Evolutionary conservation across 2,888 invertebrate species (phyloP).

Genomic region (Lysandra coridon): DNA sequence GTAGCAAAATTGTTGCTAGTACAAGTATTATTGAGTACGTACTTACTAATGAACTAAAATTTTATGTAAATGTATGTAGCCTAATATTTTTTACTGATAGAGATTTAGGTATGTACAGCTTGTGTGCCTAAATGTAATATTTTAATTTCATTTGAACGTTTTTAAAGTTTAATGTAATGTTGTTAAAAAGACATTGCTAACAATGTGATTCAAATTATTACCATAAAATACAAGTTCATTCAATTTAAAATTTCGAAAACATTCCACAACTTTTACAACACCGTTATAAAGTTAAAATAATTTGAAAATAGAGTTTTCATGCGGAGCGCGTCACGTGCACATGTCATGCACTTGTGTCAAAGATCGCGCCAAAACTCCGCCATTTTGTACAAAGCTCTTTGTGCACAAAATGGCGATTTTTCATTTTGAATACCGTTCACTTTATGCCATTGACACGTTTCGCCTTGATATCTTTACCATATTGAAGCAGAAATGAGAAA

Average conservation of each 20-base stretch:
- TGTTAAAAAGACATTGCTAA: too few species aligned
- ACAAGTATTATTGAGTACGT: too few species aligned
- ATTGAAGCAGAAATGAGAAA: neutral
- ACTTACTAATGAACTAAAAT: too few species aligned
- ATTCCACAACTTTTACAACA: neutral
- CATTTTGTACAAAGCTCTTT: conserved; percentile 11
- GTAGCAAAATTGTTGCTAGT: too few species aligned
- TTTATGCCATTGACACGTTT: conserved; percentile 7
- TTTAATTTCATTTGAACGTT: too few species aligned
- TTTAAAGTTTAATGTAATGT: too few species aligned
- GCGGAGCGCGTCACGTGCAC: neutral
- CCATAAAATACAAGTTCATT: neutral
- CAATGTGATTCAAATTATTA: neutral
- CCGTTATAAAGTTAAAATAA: neutral
- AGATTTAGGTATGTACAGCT: too few species aligned
- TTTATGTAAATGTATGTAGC: too few species aligned
- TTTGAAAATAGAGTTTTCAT: conserved; percentile 17
- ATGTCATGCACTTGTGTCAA: conserved; percentile 8
- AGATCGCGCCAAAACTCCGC: conserved; percentile 8
- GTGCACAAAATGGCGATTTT: conserved; percentile 19
- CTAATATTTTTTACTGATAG: too few species aligned
- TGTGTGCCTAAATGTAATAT: too few species aligned
- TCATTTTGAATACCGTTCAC: conserved; percentile 14
- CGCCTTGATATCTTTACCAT: conserved; percentile 1
- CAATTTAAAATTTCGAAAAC: neutral